A percentile compares a stretch with the other conserved stretches of the same genome.
Conservation (phyloP, 2,113 vertebrate species). For the Numida meleagris region DNA sequence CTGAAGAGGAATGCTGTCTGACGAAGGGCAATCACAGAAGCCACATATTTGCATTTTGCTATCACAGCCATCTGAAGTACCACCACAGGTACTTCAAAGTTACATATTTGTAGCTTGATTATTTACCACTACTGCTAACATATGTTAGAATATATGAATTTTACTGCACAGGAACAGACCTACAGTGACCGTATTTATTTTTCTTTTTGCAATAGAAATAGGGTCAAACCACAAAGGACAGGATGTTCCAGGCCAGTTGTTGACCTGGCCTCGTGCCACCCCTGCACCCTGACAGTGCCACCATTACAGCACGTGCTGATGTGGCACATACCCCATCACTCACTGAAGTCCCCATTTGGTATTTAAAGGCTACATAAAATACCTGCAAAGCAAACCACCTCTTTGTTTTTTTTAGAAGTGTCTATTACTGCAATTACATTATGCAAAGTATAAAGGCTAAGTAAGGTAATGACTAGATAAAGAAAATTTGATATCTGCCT, state of each 20-base stretch:
- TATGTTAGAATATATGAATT: neutral
- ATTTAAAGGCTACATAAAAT: conserved; percentile 13
- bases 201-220: neutral
- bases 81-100: neutral
- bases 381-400: neutral
- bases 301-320: neutral
- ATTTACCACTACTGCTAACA: neutral
- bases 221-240: neutral
- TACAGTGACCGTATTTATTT: neutral
- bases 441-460: neutral
- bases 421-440: conserved; percentile 5
- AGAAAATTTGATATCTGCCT: neutral
- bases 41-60: neutral
- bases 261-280: neutral
- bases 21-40: neutral
- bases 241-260: accelerated
- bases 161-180: neutral
- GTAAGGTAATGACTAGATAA: neutral
- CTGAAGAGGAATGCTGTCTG: neutral
- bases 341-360: neutral
- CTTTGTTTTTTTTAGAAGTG: neutral
- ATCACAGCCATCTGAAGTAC: neutral
- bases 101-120: neutral
- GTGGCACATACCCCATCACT: neutral
- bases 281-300: accelerated